Evolutionary conservation across 2,888 invertebrate genomes (phyloP), one percentile per base, ranked within the genome.

Genomic region (Drosophila fulvimacula): DNA sequence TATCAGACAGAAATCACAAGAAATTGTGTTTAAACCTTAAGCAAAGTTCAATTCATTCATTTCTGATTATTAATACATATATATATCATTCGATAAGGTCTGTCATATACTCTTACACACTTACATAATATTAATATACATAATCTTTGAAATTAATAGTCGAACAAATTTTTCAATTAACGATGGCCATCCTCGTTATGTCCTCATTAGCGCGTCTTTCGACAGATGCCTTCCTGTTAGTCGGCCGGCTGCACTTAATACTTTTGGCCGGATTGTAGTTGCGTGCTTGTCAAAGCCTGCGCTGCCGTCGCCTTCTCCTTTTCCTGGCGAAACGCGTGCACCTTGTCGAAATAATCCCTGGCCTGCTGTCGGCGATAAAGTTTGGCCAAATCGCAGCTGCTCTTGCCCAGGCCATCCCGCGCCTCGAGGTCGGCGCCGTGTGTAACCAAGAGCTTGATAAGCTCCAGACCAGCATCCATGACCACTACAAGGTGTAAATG

Each of bases 381-480:
- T 49, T 84, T 84, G 10, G 92, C 92, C 73, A 92, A 82, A 63
- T 91, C 84, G 48, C 77, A 72, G 73, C 92, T 90, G 57, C 77
- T 89, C 66, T 89, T 85, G 13, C 89, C 85, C 34, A 86, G 73
- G 48, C 81, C 78, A 71, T 92, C 91, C 56, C 79, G 56, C 32
- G 85, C 88, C 10, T 69, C 68, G 60, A 89, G 48, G 65, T 91
- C 82, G 13, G 91, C 90, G 9, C 92, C 92, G 51, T 85, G 82
- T 24, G 78, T 80, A 10, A 92, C 79, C 67, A 92, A 70, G 30
- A 91, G 66, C 76, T 92, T 92, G 41, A 92, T 78, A 69, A 92
- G 85, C 65, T 72, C 79, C 71, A 90, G 64, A 70, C 88, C 83
- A 21, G 90, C 84, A 49, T 85, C 76, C 92, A 92, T 91, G 58